Conservation (phyloP, 1,140 invertebrate genomes). For the Zelostemma sp. region DNA sequence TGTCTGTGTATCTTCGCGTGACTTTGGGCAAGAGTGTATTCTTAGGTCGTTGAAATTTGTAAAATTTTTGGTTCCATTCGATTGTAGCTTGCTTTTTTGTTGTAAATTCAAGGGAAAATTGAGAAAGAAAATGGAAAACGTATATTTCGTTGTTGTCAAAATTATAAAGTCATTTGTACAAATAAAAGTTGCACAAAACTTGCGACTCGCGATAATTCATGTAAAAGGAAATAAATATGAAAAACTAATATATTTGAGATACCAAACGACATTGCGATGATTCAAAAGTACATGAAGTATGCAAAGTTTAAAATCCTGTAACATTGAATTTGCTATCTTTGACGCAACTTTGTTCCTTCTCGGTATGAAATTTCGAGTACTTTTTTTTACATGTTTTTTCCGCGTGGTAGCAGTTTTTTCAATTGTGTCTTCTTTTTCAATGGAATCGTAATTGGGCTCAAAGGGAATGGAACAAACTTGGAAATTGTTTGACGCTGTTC, state of each 20-base stretch:
- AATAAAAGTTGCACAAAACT: slow-evolving; percentile 53
- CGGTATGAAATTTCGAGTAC: neutral
- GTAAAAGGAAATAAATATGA: slow-evolving; percentile 48
- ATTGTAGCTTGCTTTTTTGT: too few species aligned
- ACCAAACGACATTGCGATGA: neutral
- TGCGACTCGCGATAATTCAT: slow-evolving; percentile 51
- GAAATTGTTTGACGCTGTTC: neutral
- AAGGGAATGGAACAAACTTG: neutral
- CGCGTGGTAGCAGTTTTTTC: too few species aligned
- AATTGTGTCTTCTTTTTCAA: too few species aligned
- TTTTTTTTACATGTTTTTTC: too few species aligned
- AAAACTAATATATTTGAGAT: slow-evolving; percentile 41
- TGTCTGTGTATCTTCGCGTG: neutral
- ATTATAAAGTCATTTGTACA: slow-evolving; percentile 55
- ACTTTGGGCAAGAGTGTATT: too few species aligned
- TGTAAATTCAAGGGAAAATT: neutral
- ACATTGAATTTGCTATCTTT: neutral
- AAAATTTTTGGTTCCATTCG: too few species aligned
- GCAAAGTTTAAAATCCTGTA: too few species aligned
- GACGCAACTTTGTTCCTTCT: neutral
- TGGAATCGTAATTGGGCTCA: too few species aligned
- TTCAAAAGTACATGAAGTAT: too few species aligned
- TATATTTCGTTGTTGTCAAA: neutral
- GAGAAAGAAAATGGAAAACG: neutral
- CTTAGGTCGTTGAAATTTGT: too few species aligned